Percentiles rank a stretch among this genome's conserved stretches.
phyloP scores from a whole-genome alignment of 2,113 vertebrate genomes.

The Sardina pilchardus region DNA sequence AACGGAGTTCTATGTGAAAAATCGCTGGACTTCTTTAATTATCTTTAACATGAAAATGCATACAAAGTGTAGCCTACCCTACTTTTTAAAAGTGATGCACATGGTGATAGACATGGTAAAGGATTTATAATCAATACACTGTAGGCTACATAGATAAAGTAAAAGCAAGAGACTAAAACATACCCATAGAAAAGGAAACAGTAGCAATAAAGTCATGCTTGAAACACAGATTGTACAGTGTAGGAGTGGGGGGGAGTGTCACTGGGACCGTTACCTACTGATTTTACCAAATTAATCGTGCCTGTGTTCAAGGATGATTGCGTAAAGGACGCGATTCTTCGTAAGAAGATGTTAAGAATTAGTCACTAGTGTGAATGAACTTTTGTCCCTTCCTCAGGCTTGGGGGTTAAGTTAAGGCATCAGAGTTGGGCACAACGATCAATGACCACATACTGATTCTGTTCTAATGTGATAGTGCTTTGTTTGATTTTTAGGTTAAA shows the following conservation, averaged over 20 bases:
- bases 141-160: background rate
- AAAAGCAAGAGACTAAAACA: background rate
- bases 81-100: too few relatives aligned
- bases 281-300: background rate
- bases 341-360: background rate
- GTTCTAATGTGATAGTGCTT: background rate
- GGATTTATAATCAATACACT: too few relatives aligned
- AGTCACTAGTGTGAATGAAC: background rate
- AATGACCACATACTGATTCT: background rate
- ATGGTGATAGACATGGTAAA: too few relatives aligned
- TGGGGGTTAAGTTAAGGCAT: background rate
- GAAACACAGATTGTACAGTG: background rate
- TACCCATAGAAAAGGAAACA: background rate
- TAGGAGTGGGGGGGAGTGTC: background rate
- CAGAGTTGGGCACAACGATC: background rate
- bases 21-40: too few relatives aligned
- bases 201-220: background rate
- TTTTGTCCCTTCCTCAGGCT: background rate
- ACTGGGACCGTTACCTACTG: background rate
- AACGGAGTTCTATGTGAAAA: too few relatives aligned
- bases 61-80: too few relatives aligned
- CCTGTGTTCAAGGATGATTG: background rate
- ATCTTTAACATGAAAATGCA: too few relatives aligned
- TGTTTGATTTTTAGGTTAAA: slow-evolving; percentile 43
- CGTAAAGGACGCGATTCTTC: background rate